Conservation (phyloP, 92 coral and sea anemone species). For the Zoanthus gigantus region DNA sequence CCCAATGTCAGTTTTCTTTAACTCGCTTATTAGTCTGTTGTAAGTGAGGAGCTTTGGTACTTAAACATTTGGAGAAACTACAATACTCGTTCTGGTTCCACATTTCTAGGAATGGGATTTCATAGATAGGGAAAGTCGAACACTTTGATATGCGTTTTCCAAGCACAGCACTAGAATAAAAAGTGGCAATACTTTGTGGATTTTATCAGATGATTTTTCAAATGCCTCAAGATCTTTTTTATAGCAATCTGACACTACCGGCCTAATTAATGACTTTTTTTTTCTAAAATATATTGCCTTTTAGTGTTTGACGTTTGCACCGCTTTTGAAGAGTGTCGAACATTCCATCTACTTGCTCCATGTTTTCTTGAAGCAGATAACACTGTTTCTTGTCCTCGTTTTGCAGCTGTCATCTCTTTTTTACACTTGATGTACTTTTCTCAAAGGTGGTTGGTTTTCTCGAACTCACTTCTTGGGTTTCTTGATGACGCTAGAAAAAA, state of each 20-base stretch:
- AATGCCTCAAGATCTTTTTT: conserved; percentile 51
- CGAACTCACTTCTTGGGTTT: neutral
- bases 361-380: conserved; percentile 49
- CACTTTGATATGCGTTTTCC: conserved; percentile 72
- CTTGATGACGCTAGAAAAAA: no score
- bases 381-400: conserved; percentile 44
- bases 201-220: conserved; percentile 55
- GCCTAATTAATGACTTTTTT: conserved; percentile 6
- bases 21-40: conserved; percentile 47
- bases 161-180: conserved; percentile 65
- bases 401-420: conserved; percentile 10
- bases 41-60: conserved; percentile 65
- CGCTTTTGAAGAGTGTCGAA: conserved; percentile 68
- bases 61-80: conserved; percentile 51
- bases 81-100: conserved; percentile 59
- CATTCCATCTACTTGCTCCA: conserved; percentile 59
- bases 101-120: conserved; percentile 31
- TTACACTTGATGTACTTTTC: neutral
- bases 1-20: conserved; percentile 66
- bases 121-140: conserved; percentile 63
- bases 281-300: conserved; percentile 50
- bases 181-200: conserved; percentile 58
- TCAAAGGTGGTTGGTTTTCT: conserved; percentile 43
- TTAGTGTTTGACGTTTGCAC: conserved; percentile 50
- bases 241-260: conserved; percentile 42